Base-by-base conservation (phyloP, 2,113 vertebrate genomes). In the Helogale parvula region DNA sequence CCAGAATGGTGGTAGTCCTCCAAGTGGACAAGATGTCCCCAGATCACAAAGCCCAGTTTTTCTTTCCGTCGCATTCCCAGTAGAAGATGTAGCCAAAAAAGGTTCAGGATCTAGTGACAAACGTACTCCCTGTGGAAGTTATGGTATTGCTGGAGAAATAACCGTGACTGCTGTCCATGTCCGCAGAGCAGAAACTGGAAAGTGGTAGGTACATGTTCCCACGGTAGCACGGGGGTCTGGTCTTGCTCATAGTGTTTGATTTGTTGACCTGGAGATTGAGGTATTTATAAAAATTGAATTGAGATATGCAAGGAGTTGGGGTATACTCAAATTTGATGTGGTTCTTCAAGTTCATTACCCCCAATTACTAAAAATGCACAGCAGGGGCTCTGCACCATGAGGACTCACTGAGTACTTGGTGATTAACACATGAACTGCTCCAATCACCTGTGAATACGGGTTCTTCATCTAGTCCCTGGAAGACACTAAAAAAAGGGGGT, bases 51-150 rank as follows among this genome's bases (percentile, higher is more conserved):
- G 54, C 57, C 93, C 96, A 10, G 13, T 7, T 68, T 96, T 97
- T 60, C 88, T 98, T 97, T 98, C 97, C 50, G 96, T 97, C 95
- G 98, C 98, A 65, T 93, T 98, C 92, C 98, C 98, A 79, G 92
- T 99, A 97, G 96, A 97, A 94, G 98, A 97, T 47, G 90, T 85
- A 93, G 93, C 96, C 74, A 97, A 94, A 96, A 98, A 89, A 47
- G 79, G 79, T 93, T 93, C 96, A 82, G 93, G 95, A 87, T 98
- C 98, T 98, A 97, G 82, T 15, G 97, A 89, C 72, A 97, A 98
- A 92, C 57, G 25, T 80, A 71, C 90, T 63, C 93, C 93, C 85
- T 96, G 94, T 95, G 98, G 92, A 97, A 97, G 96, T 94, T 92
- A 82, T 0, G 81, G 97, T 92, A 88, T 98, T 96, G 94, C 97